Conservation (phyloP, 2,888 invertebrate genomes). For the Hydrotaea diabolus region DNA sequence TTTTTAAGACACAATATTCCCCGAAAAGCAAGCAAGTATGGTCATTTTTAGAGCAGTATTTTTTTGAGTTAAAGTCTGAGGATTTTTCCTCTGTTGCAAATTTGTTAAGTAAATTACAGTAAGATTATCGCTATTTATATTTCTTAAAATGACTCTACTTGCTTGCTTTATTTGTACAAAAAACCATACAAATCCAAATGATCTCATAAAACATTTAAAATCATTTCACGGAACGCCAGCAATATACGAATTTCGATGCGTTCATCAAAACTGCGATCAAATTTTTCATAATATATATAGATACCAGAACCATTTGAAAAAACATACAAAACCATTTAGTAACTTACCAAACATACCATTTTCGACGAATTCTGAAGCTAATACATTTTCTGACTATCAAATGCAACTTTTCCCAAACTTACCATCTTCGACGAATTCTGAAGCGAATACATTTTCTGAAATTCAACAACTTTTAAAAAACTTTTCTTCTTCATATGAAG, state of each 20-base stretch:
- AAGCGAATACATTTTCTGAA: constrained; percentile 15
- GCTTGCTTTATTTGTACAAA: constrained; percentile 37
- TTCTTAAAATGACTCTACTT: constrained; percentile 39
- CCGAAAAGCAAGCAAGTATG: constrained; percentile 51
- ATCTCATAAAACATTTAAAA: constrained; percentile 43
- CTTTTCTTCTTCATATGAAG: constrained; percentile 14
- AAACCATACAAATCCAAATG: constrained; percentile 34
- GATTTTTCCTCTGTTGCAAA: constrained; percentile 52
- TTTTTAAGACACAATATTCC: constrained; percentile 55
- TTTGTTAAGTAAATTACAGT: constrained; percentile 54
- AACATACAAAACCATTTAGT: constrained; percentile 43
- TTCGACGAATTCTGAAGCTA: constrained; percentile 16
- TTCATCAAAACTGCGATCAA: constrained; percentile 35
- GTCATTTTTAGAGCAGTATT: constrained; percentile 55
- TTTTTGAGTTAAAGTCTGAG: constrained; percentile 59
- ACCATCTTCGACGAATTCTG: constrained; percentile 9
- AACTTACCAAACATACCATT: constrained; percentile 24
- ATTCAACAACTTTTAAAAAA: constrained; percentile 17
- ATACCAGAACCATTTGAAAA: constrained; percentile 41
- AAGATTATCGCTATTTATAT: constrained; percentile 12
- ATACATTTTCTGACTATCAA: constrained; percentile 10
- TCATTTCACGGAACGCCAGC: constrained; percentile 25
- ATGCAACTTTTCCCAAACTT: constrained; percentile 21
- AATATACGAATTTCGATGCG: constrained; percentile 29
- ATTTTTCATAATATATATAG: constrained; percentile 38